phyloP scores from a whole-genome alignment of 2,113 vertebrate genomes.

The Sturnus vulgaris region DNA sequence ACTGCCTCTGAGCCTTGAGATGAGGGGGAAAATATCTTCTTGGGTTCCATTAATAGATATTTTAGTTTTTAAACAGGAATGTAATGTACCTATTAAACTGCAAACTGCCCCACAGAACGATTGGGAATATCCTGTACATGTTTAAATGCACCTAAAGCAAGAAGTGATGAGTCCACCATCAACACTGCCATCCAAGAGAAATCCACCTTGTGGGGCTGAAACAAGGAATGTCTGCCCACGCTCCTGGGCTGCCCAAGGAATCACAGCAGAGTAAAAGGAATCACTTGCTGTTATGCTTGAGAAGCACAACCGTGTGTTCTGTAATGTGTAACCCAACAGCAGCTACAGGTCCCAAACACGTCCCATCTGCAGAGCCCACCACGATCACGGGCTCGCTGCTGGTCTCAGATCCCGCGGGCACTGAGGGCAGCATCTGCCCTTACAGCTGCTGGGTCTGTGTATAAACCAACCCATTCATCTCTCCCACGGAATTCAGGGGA shows the following conservation, averaged over 20 bases:
- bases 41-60: neutral
- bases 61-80: neutral
- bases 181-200: neutral
- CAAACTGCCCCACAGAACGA: neutral
- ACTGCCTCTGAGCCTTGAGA: neutral
- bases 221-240: neutral
- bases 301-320: neutral
- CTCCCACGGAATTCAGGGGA: neutral
- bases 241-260: neutral
- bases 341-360: neutral
- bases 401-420: neutral
- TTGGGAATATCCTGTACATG: neutral
- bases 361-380: neutral
- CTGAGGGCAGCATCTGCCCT: neutral
- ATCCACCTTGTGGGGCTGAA: neutral
- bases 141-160: neutral
- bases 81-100: neutral
- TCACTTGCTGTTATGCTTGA: neutral
- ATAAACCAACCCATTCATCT: neutral
- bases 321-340: neutral
- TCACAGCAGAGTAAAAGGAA: neutral
- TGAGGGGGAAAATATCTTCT: neutral
- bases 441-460: neutral
- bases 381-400: rapidly evolving
- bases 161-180: neutral